Evolutionary conservation across 2,888 invertebrate genomes (phyloP).

Genomic region (Ypsolopha sequella): DNA sequence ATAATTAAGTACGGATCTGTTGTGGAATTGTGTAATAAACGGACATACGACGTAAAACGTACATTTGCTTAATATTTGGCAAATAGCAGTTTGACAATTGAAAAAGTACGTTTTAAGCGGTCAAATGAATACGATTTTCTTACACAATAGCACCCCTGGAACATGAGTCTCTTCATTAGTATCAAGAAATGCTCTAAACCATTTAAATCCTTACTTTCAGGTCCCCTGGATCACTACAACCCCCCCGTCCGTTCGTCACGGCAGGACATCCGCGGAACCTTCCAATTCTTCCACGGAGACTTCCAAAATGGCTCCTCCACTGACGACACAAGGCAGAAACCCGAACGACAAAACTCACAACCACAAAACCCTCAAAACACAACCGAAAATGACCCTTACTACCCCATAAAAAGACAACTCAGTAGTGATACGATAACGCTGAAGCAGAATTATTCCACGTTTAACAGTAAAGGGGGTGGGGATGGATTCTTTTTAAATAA

Average conservation of each 20-base stretch:
- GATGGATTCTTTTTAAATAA: slow-evolving; percentile 61
- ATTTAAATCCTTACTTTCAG: slow-evolving; percentile 19
- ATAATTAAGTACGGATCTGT: too few relatives aligned
- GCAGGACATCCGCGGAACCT: slow-evolving; percentile 80
- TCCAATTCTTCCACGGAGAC: slow-evolving; percentile 77
- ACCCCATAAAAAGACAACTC: slow-evolving; percentile 64
- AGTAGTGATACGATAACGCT: slow-evolving; percentile 70
- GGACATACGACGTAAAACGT: too few relatives aligned
- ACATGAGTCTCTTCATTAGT: too few relatives aligned
- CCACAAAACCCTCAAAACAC: slow-evolving; percentile 50
- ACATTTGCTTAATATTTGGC: too few relatives aligned
- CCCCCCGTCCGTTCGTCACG: slow-evolving; percentile 80
- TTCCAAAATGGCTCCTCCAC: slow-evolving; percentile 39
- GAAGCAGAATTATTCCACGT: slow-evolving; percentile 34
- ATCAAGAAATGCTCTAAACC: too few relatives aligned
- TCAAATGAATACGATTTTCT: too few relatives aligned
- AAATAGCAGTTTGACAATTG: too few relatives aligned
- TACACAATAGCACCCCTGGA: too few relatives aligned
- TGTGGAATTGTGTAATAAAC: too few relatives aligned
- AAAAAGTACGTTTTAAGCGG: too few relatives aligned
- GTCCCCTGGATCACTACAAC: slow-evolving; percentile 71
- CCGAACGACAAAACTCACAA: slow-evolving; percentile 73
- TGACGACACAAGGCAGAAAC: slow-evolving; percentile 45
- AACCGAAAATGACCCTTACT: slow-evolving; percentile 7
- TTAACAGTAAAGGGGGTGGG: slow-evolving; percentile 43